These are phyloP conservation scores for Anoplolepis gracilipes DNA, from an alignment of 1,140 invertebrate genomes.

Conservation along the genomic window DNA sequence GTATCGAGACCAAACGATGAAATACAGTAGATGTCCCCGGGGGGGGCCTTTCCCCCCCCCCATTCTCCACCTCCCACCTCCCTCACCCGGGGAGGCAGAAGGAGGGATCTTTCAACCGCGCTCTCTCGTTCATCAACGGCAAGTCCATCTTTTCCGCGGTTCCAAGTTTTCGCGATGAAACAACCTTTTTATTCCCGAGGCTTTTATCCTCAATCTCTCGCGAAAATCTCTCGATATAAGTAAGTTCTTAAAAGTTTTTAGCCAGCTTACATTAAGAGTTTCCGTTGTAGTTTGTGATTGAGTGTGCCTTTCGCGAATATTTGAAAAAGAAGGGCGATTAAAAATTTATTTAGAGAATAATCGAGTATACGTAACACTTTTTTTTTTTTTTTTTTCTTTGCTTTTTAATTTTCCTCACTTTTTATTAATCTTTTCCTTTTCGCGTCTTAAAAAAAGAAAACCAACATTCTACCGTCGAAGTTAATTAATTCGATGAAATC, in stretches of 20 bases:
- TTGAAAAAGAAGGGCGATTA: background rate
- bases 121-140: constrained; percentile 16
- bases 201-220: constrained; percentile 1
- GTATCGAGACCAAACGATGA: constrained; percentile 50
- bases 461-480: constrained; percentile 30
- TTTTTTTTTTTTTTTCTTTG: background rate
- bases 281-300: background rate
- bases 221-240: background rate
- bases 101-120: background rate
- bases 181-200: constrained; percentile 2
- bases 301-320: background rate
- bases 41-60: background rate
- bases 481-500: constrained; percentile 59
- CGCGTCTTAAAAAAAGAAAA: constrained; percentile 40
- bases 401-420: background rate
- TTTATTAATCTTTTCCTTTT: background rate
- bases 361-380: no score
- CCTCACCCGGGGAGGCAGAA: background rate
- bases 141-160: constrained; percentile 12
- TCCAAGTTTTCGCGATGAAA: background rate
- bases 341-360: background rate
- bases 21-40: constrained; percentile 28
- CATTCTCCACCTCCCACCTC: no score
- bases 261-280: background rate
- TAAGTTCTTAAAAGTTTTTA: constrained; percentile 12